Evolutionary conservation across 2,113 vertebrate species (phyloP).

Genomic region (Cyanocitta stelleri): DNA sequence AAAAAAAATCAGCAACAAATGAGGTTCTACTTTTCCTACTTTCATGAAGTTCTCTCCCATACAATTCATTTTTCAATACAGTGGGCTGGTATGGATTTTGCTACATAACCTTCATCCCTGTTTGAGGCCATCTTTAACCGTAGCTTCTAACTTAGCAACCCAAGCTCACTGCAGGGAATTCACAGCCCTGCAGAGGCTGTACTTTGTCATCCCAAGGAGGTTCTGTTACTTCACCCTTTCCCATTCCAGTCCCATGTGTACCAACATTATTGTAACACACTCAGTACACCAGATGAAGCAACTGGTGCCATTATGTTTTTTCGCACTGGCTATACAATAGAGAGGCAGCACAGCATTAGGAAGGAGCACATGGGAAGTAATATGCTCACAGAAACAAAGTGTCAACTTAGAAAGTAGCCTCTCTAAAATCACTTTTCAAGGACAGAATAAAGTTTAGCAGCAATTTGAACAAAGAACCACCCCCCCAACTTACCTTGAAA

Average conservation of each 20-base stretch:
- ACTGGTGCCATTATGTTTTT: neutral
- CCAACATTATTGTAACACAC: neutral
- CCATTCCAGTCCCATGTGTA: neutral
- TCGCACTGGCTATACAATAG: neutral
- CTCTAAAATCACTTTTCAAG: neutral
- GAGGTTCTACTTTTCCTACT: neutral
- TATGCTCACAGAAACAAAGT: neutral
- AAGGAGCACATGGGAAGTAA: fast-evolving
- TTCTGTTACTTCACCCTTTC: neutral
- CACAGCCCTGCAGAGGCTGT: neutral
- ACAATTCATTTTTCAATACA: neutral
- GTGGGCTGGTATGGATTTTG: neutral
- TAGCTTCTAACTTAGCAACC: neutral
- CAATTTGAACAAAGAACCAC: neutral
- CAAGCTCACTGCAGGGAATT: neutral
- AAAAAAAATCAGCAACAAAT: neutral
- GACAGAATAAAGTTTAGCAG: neutral
- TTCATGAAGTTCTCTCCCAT: neutral
- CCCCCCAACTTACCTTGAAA: neutral
- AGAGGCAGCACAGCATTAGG: neutral
- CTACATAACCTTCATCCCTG: neutral
- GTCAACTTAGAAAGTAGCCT: neutral
- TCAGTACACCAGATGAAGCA: neutral
- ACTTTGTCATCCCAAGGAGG: neutral
- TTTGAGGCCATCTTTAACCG: neutral